Evolutionary conservation across 37 sponge, comb jelly and placozoan species (phyloP).

Genomic region (Eunapius fragilis): DNA sequence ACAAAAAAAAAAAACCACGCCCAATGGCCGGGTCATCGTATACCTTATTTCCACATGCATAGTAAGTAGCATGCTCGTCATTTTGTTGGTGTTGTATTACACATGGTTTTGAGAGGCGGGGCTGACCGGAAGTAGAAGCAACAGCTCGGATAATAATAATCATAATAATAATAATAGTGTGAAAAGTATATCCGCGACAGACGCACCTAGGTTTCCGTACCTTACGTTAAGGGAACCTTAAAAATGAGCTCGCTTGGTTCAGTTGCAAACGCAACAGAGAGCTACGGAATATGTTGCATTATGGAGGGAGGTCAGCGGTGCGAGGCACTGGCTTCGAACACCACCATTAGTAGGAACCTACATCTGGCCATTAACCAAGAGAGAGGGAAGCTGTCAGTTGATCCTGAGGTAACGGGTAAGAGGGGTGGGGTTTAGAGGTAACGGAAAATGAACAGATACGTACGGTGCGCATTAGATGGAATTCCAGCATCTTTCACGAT

Average conservation of each 20-base stretch:
- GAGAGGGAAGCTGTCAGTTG: constrained; percentile 45
- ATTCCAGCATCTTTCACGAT: not conserved
- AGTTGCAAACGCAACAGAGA: constrained; percentile 1
- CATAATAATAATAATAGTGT: too few species aligned
- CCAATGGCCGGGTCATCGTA: too few species aligned
- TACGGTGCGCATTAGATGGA: constrained; percentile 41
- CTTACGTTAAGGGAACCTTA: not conserved
- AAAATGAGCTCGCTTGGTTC: constrained; percentile 38
- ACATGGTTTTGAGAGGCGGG: not conserved
- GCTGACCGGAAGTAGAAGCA: not conserved
- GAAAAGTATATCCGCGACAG: not conserved
- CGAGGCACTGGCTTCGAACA: constrained; percentile 27
- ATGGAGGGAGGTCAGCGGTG: constrained; percentile 77
- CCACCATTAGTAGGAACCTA: constrained; percentile 53
- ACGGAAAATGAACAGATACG: not conserved
- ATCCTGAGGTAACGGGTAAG: constrained; percentile 46
- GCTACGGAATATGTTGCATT: constrained; percentile 55
- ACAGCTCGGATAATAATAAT: not conserved
- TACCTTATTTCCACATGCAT: too few species aligned
- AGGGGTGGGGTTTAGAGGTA: not conserved
- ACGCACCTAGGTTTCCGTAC: not conserved
- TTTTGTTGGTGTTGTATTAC: too few species aligned
- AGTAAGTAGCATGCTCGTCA: too few species aligned
- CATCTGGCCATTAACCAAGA: constrained; percentile 40
- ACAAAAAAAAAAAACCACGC: too few species aligned